Evolutionary conservation across 1,140 invertebrate genomes (phyloP).

Genomic region (Drosophila ogumai): DNA sequence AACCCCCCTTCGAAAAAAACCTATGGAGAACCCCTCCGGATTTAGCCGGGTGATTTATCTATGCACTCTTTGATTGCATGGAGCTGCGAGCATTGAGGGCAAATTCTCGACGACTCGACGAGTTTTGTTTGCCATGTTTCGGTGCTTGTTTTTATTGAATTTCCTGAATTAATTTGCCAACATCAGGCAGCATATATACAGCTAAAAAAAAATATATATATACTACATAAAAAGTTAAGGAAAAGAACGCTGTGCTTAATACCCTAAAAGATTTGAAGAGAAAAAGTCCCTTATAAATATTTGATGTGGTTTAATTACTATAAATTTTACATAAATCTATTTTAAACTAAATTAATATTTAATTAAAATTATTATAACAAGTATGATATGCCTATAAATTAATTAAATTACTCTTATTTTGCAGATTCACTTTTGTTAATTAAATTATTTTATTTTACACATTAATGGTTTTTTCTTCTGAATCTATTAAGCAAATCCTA

Average conservation of each 20-base stretch:
- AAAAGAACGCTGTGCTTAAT: slow-evolving; percentile 3
- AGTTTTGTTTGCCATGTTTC: slow-evolving; percentile 73
- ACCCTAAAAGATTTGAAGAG: not conserved
- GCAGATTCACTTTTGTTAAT: not conserved
- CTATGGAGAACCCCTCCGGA: slow-evolving; percentile 47
- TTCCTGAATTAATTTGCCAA: slow-evolving; percentile 80
- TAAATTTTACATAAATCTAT: not conserved
- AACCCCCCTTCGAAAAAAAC: slow-evolving; percentile 5
- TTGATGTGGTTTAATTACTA: not conserved
- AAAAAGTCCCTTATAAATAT: not conserved
- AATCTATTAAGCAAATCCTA: not conserved
- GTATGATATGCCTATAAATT: not conserved
- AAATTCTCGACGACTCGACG: slow-evolving; percentile 49
- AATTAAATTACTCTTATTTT: not conserved
- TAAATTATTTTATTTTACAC: not conserved
- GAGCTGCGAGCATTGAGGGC: slow-evolving; percentile 57
- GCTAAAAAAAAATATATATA: slow-evolving; percentile 13
- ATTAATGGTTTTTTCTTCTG: no score
- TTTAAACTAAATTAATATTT: not conserved
- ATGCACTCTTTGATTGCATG: slow-evolving; percentile 79
- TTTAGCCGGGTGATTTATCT: slow-evolving; percentile 81
- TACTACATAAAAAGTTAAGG: slow-evolving; percentile 17
- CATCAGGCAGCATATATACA: slow-evolving; percentile 37
- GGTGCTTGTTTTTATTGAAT: slow-evolving; percentile 82
- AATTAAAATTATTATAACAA: not conserved